phyloP scores from a whole-genome alignment of 2,888 invertebrate genomes.

The Cantharis nigra region DNA sequence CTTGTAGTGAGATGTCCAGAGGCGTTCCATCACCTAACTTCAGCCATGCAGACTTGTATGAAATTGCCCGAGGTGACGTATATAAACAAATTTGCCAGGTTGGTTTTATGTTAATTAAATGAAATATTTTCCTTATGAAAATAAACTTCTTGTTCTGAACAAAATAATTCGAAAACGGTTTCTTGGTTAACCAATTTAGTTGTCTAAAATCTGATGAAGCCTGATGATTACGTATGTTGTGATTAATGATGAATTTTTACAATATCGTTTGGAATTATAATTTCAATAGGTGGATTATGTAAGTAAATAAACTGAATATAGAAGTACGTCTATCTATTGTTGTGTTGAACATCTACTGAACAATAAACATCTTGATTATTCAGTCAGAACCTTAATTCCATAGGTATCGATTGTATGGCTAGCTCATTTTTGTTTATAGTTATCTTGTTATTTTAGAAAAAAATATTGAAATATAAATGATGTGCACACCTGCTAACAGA shows the following conservation, averaged over 20 bases:
- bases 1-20: no score
- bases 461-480: background rate
- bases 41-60: background rate
- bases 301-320: background rate
- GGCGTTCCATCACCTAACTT: background rate
- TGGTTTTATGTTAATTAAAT: background rate
- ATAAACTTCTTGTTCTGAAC: background rate
- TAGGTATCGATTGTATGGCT: background rate
- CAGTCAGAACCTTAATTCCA: background rate
- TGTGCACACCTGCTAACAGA: slow-evolving; percentile 41
- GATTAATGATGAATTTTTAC: background rate
- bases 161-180: background rate
- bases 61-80: background rate
- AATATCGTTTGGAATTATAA: background rate
- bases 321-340: background rate
- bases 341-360: background rate
- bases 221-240: background rate
- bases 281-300: background rate
- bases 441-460: background rate
- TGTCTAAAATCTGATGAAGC: background rate
- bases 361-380: background rate
- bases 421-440: background rate
- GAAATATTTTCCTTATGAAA: no score
- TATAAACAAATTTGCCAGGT: background rate
- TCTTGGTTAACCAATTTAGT: background rate